phyloP scores from a whole-genome alignment of 2,888 invertebrate species.

The Callosobruchus maculatus region DNA sequence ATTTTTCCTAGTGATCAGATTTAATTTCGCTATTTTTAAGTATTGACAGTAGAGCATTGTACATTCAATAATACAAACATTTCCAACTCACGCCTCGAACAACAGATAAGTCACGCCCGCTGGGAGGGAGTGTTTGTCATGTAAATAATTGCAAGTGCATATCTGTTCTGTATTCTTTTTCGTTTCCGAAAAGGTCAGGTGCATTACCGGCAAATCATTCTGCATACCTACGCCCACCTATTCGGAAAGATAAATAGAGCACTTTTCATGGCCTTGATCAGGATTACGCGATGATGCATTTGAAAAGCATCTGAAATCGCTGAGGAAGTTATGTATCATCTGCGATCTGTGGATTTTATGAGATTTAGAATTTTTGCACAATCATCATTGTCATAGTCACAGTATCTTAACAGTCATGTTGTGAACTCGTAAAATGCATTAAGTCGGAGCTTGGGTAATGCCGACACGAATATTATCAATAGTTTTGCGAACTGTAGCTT shows the following conservation, averaged over 20 bases:
- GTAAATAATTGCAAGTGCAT: neutral
- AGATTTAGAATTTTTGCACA: too few species aligned
- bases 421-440: too few species aligned
- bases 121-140: neutral
- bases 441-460: too few species aligned
- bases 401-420: too few species aligned
- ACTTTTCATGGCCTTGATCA: neutral
- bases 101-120: neutral
- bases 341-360: too few species aligned
- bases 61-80: neutral
- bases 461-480: too few species aligned
- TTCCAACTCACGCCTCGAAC: neutral
- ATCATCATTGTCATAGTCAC: too few species aligned
- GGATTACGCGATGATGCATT: neutral
- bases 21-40: too few species aligned
- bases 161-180: neutral
- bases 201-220: neutral
- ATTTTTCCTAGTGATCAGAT: too few species aligned
- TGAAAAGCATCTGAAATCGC: neutral
- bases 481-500: too few species aligned
- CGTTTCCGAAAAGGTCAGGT: neutral
- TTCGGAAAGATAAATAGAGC: neutral
- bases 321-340: neutral
- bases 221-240: neutral
- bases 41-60: too few species aligned